Base-by-base conservation (phyloP, 2,797 vertebrate species). In the Sebastes steindachneri region DNA sequence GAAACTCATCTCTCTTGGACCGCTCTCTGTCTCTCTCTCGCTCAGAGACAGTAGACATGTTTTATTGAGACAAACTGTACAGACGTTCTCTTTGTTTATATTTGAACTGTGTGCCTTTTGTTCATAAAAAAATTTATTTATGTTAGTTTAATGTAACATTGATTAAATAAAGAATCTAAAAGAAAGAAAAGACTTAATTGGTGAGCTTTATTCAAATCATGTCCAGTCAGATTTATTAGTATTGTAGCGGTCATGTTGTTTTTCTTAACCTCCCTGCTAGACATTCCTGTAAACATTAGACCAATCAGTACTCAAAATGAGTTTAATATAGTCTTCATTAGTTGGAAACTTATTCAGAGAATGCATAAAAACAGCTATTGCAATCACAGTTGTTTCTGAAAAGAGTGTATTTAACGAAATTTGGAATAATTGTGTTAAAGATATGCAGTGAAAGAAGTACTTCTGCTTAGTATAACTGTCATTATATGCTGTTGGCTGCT, bases 81-180 rank as follows among this genome's bases (percentile, higher is more conserved):
- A 97, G 96, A 96, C 64, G 95, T 96, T 95, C 90, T 92, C 89
- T 95, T 96, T 97, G 96, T 97, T 97, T 96, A 96, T 97, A 97
- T 96, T 96, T 96, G 95, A 96, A 95, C 94, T 94, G 96, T 96
- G 96, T 97, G 97, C 96, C 96, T 98, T 97, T 97, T 97, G 96
- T 97, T 97, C 95, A 97, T 96, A 97, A 97, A 95, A 96, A 96
- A 95, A 95, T 96, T 96, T 97, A 97, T 98, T 98, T 98, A 97
- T 97, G 97, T 97, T 96, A 97, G 96, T 97, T 94, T 97, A 97
- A 96, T 95, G 95, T 96, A 95, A 95, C 94, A 93, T 96, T 96
- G 95, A 94, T 94, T 96, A 94, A 96, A 96, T 95, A 96, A 96
- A 95, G 81, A 91, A 88, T 85, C 78, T 85, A 86, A 94, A 94